A percentile compares a stretch with the other conserved stretches of the same genome.
Evolutionary conservation across 2,888 invertebrate species (phyloP).

Genomic region (Sarcophaga rosellei): DNA sequence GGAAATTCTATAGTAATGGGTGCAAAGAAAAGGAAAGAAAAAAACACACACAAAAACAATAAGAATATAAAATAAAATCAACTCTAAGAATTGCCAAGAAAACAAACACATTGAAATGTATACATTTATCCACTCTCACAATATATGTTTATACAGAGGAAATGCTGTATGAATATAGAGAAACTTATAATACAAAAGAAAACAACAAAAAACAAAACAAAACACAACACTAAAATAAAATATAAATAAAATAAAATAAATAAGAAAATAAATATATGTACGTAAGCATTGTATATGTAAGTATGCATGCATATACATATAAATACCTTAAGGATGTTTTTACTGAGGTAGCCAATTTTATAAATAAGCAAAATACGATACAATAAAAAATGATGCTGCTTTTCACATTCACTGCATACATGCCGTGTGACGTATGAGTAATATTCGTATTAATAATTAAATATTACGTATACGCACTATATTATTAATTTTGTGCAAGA

Average conservation of each 20-base stretch:
- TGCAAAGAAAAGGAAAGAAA: background rate
- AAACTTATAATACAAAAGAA: background rate
- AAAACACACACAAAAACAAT: background rate
- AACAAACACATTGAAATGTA: constrained; percentile 21
- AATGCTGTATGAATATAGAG: background rate
- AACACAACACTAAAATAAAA: background rate
- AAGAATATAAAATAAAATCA: constrained; percentile 3
- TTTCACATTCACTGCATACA: background rate
- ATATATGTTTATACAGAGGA: background rate
- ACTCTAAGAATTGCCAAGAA: constrained; percentile 21
- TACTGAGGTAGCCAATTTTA: constrained; percentile 21
- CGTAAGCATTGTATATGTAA: background rate
- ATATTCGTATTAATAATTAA: background rate
- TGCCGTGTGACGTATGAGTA: constrained; percentile 9
- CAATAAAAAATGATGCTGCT: no score
- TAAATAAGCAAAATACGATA: background rate
- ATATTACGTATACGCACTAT: constrained; percentile 20
- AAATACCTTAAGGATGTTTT: background rate
- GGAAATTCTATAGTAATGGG: constrained; percentile 11
- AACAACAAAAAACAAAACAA: background rate
- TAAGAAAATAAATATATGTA: background rate
- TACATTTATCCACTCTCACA: background rate
- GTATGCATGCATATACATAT: no score
- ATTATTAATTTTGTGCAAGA: background rate
- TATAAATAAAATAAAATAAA: background rate